Percentiles rank a stretch among this genome's conserved stretches.
phyloP scores from a whole-genome alignment of 2,797 vertebrate genomes.

The Botia kubotai region DNA sequence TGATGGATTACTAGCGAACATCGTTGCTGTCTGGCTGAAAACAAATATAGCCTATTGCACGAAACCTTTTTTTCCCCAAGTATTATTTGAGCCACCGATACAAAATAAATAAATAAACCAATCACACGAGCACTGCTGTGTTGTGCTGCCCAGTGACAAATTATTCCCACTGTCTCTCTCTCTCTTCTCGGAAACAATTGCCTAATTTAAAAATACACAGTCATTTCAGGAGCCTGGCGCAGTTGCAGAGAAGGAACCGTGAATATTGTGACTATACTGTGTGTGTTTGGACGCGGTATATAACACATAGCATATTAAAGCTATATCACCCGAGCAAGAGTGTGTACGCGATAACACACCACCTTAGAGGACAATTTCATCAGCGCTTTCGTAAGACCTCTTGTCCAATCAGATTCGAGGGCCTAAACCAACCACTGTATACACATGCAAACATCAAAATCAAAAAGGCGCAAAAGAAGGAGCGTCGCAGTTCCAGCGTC shows the following conservation, averaged over 20 bases:
- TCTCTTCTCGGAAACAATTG: background rate
- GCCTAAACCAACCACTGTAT: background rate
- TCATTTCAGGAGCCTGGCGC: background rate
- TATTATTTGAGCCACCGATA: constrained; percentile 32
- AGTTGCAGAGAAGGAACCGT: background rate
- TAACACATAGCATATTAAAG: too few species aligned
- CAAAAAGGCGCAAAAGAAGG: background rate
- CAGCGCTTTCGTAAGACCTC: too few species aligned
- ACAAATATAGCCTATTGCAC: constrained; percentile 49
- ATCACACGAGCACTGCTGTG: constrained; percentile 21
- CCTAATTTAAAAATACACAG: background rate
- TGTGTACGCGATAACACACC: too few species aligned
- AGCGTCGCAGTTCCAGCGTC: background rate
- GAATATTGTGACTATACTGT: background rate
- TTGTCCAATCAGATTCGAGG: too few species aligned
- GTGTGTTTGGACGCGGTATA: background rate
- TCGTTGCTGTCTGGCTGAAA: constrained; percentile 18
- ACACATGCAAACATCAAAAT: background rate
- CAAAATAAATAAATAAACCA: constrained; percentile 17
- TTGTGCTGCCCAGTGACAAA: constrained; percentile 29
- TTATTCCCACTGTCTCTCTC: constrained; percentile 13
- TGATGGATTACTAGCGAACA: constrained; percentile 22
- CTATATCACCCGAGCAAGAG: too few species aligned
- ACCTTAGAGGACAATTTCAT: too few species aligned
- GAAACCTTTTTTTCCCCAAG: constrained; percentile 13